Base-by-base conservation (phyloP, 2,113 vertebrate species). In the Ceyx melanurus region DNA sequence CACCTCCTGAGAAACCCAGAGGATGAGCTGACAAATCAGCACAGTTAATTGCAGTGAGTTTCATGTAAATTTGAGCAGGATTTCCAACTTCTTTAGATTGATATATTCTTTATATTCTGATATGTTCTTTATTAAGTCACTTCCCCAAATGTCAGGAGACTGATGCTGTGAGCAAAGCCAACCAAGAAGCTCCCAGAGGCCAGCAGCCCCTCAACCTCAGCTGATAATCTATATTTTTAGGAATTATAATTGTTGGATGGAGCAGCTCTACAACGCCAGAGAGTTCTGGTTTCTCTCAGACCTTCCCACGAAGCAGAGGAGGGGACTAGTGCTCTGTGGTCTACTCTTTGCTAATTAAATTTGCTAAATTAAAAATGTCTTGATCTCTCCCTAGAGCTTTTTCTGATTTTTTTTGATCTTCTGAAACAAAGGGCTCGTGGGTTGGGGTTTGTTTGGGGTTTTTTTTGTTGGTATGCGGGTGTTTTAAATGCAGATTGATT, bases 261-360 rank as follows among this genome's bases (percentile, higher is more conserved):
- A 46, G 23, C 6, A 31, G 28, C n/a, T 67, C 22, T n/a, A 7
- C 37, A 29, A 25, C 42, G 13, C 9, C 0, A 3, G 0, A 3
- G 0, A 4, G 14, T 10, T 45, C 15, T 6, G 51, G 26, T 37
- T 45, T 26, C 11, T n/a, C 60, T n/a, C 22, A 7, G 45, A 51
- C 14, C 9, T 31, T 17, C 4, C 18, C 20, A 3, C 0, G 20
- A 10, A 8, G 42, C 23, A 20, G 9, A 5, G 2, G 8, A 19
- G 17, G 48, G 29, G 28, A 9, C 29, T 4, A 33, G 8, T 4
- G 5, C 8, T 6, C 21, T 16, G 3, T 1, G 13, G 42, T 18
- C 48, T 40, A 2, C n/a, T 16, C 1, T 14, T 40, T 13, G 25
- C 50, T 37, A 37, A 37, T 37, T 37, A 37, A 37, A 37, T 37